A percentile compares a stretch with the other conserved stretches of the same genome.
Evolutionary conservation across 2,888 invertebrate genomes (phyloP).

Genomic region (Notodonta dromedarius): DNA sequence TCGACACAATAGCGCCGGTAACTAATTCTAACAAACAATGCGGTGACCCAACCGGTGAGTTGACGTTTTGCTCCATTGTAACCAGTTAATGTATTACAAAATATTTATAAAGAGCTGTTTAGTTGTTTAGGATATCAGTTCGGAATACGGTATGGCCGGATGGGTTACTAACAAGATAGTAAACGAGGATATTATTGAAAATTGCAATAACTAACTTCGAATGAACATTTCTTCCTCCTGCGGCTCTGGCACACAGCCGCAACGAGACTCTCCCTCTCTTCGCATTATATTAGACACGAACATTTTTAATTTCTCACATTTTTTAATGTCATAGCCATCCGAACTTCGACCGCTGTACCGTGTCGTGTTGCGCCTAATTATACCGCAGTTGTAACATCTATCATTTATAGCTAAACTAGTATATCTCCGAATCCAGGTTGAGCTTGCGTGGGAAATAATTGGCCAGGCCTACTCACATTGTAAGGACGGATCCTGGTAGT

Average conservation of each 20-base stretch:
- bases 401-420: background rate
- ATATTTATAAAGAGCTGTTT: constrained; percentile 57
- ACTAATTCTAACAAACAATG: constrained; percentile 52
- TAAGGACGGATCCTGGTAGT: background rate
- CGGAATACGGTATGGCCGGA: constrained; percentile 28
- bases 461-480: background rate
- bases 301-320: background rate
- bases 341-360: no score
- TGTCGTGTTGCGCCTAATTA: no score
- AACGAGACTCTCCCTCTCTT: no score
- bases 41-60: constrained; percentile 51
- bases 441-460: background rate
- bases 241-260: background rate
- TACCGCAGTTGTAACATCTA: background rate
- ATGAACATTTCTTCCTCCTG: background rate
- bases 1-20: constrained; percentile 37
- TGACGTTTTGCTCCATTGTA: constrained; percentile 58
- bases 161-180: constrained; percentile 3
- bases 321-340: background rate
- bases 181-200: background rate
- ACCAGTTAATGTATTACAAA: constrained; percentile 55
- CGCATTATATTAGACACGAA: background rate
- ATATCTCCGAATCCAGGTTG: background rate
- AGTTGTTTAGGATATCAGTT: constrained; percentile 41
- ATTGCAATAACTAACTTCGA: background rate